Evolutionary conservation across 2,113 vertebrate genomes (phyloP), one percentile per base, ranked within the genome.

Genomic region (Ivindomyrus marchei): DNA sequence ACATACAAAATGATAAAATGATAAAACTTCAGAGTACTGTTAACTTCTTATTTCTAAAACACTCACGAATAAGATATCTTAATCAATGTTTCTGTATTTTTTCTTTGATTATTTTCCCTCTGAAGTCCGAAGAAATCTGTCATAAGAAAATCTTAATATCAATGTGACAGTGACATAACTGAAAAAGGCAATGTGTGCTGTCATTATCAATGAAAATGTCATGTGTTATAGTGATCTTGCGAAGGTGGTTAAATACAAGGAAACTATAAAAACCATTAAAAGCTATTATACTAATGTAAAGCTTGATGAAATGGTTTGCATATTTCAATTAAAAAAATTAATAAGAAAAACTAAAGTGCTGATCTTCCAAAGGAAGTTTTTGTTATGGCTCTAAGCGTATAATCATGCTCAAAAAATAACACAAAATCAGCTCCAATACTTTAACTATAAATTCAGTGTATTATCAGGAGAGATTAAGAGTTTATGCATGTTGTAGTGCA

Each of bases 1-100:
- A 95, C 95, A 96, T 92, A 96, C 95, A 96, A 95, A 83, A 90
- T 70, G 88, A 53, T 53, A 53, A 53, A 53, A 53, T 92, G 94
- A 94, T 88, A 91, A 88, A 92, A 92, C 90, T 45, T 88, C 91
- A 90, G 90, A 89, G 19, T 89, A 24, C 49, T 93, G 88, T 91
- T 58, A 87, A 90, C 92, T 90, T 92, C 90, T 36, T 52, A 39
- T 85, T 89, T 31, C 24, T 47, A 92, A 90, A 85, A 42, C 74
- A 53, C 77, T 88, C 77, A 46, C 42, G 24, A 39, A 66, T 89
- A 85, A 49, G 86, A 47, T 85, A 83, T 89, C 49, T 50, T 42
- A 77, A 77, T 36, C 74, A 77, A 19, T 7, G 31, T 45, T 84
- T 45, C 27, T 1, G 83, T 46, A 17, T 74, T 83, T 56, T 89